phyloP scores from a whole-genome alignment of 1,140 invertebrate genomes.

The Metaphire vulgaris region DNA sequence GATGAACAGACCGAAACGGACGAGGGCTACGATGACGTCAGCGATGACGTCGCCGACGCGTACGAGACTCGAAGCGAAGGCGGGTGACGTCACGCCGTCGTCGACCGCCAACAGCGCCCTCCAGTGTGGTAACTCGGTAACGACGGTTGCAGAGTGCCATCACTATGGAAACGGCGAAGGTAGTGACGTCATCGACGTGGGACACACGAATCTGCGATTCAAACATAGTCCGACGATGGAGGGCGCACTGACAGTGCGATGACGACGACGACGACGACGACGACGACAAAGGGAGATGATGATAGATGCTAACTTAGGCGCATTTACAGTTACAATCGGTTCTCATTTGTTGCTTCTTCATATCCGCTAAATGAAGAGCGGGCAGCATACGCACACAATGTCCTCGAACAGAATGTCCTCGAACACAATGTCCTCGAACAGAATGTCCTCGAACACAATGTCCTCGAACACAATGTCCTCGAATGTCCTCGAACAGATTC shows the following conservation, averaged over 20 bases:
- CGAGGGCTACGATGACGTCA: no score
- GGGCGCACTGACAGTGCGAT: no score
- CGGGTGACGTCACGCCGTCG: not conserved
- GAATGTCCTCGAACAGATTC: no score
- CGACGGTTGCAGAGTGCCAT: not conserved
- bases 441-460: no score
- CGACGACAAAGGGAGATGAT: not conserved
- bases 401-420: no score
- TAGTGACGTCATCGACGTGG: not conserved
- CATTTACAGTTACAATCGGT: not conserved
- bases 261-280: not conserved
- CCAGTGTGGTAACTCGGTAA: not conserved
- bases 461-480: no score
- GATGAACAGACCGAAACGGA: not conserved
- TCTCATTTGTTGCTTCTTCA: not conserved
- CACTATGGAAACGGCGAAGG: not conserved
- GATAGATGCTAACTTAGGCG: not conserved
- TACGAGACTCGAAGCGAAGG: not conserved
- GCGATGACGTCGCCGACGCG: not conserved
- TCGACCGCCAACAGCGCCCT: no score
- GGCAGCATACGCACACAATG: no score
- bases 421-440: no score
- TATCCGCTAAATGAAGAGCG: no score
- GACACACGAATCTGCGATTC: not conserved
- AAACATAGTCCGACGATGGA: not conserved